Evolutionary conservation across 1,140 invertebrate genomes (phyloP), one percentile per base, ranked within the genome.

Genomic region (Platyura marginata): DNA sequence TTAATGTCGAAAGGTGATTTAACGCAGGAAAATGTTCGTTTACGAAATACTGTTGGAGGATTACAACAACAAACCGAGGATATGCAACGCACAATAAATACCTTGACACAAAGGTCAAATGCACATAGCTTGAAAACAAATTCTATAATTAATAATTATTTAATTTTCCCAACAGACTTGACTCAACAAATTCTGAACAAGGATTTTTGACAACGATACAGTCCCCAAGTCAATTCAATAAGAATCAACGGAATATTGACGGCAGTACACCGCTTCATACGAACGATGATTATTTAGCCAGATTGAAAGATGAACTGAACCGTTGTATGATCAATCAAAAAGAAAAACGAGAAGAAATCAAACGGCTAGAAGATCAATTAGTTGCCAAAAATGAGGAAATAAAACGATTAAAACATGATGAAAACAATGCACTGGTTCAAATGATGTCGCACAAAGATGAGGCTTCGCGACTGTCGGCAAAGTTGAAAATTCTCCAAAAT

Each of bases 291-390:
- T n/a, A n/a, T n/a, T 43, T 59, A 2, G 46, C 47, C 3, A 52
- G 55, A 42, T 51, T 61, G 3, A 61, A 59, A 25, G 45, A 57
- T 19, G 58, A 61, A 43, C 43, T 61, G 1, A 51, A 51, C 43
- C 47, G 53, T 0, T 52, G 55, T 1, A 36, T 59, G 5, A 44
- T 35, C 9, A 56, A 50, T 39, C 45, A 58, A 2, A 59, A 59
- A 41, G 39, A 10, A n/a, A 61, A 57, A 39, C 47, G 56, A 0
- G 55, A 59, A 21, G 55, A 61, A 25, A 55, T 61, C n/a, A 48
- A 53, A 0, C 48, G 44, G 10, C 33, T 61, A 5, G 53, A 56
- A 32, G 50, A 51, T 29, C 44, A 46, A 16, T n/a, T 61, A 15
- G 48, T 49, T 2, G 53, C 55, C 21, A 54, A 57, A n/a, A 47